Percentiles rank a stretch among this genome's conserved stretches.
Evolutionary conservation across 2,888 invertebrate species (phyloP).

Genomic region (Zygogramma bicolorata): DNA sequence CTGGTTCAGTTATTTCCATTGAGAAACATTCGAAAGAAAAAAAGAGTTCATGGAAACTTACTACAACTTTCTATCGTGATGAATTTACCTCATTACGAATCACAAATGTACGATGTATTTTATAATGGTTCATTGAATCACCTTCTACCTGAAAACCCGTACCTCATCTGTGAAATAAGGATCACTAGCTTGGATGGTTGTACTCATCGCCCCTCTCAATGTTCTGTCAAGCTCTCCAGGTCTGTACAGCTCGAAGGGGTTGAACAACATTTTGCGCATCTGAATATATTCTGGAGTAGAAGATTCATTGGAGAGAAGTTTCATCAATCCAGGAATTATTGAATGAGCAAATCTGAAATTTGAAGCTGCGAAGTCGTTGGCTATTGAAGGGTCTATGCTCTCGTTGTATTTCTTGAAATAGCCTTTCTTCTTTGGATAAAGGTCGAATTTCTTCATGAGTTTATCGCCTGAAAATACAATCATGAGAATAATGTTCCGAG

Average conservation of each 20-base stretch:
- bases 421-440: slow-evolving; percentile 69
- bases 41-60: no score
- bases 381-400: slow-evolving; percentile 79
- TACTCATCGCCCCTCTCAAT: slow-evolving; percentile 76
- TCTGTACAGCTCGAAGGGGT: slow-evolving; percentile 79
- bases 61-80: no score
- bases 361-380: slow-evolving; percentile 87
- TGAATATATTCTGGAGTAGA: slow-evolving; percentile 73
- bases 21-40: no score
- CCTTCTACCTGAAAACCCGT: slow-evolving; percentile 14
- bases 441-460: slow-evolving; percentile 70
- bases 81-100: no score
- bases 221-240: slow-evolving; percentile 74
- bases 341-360: slow-evolving; percentile 93
- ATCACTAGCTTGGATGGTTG: slow-evolving; percentile 73
- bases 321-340: slow-evolving; percentile 82
- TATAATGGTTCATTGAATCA: background rate
- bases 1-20: no score
- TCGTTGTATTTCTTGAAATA: slow-evolving; percentile 74
- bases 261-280: slow-evolving; percentile 84
- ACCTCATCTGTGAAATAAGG: slow-evolving; percentile 76
- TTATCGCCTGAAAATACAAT: slow-evolving; percentile 66
- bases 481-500: no score
- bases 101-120: no score
- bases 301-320: slow-evolving; percentile 70